Base-by-base conservation (phyloP, 2,113 vertebrate species). In the Cottus gobio region DNA sequence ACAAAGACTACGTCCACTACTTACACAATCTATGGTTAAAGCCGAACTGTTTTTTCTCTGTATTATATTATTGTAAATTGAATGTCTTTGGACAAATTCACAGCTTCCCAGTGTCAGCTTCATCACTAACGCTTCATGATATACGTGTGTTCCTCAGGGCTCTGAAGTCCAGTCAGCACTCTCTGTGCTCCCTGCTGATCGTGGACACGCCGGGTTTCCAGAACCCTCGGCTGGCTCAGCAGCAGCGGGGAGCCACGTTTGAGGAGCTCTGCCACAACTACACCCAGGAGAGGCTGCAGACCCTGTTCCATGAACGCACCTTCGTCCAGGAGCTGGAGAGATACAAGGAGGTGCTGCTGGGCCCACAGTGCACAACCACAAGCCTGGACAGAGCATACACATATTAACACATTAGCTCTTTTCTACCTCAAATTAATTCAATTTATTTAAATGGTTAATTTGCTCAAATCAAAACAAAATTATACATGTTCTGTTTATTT, bases 231-330 rank as follows among this genome's bases (percentile, higher is more conserved):
- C 90, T 96, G 84, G 94, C 95, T 0, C 96, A 96, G 42, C 95
- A 96, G 2, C 94, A 95, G 61, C 95, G 97, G 0, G 97, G 96
- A 0, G 97, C 97, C 90, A 98, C 97, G 36, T 99, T 99, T 0
- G 98, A 99, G 87, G 98, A 99, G 89, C 96, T 99, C 39, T 99
- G 97, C 90, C 98, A 99, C 86, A 99, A 99, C 94, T 99, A 99
- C 0, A 90, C 97, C 36, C 98, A 99, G 93, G 98, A 99, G 87
- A 95, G 97, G 61, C 95, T 99, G 84, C 98, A 99, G 94, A 95
- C 93, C 0, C 95, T 99, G 13, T 99, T 98, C 92, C 97, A 99
- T 0, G 96, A 99, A 75, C 95, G 96, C 65, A 97, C 97, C 36
- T 98, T 97, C 1, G 91, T 97, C 36, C 96, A 95, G 22, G 97